Conservation (phyloP, 2,888 invertebrate species). For the Drosophila merina region DNA sequence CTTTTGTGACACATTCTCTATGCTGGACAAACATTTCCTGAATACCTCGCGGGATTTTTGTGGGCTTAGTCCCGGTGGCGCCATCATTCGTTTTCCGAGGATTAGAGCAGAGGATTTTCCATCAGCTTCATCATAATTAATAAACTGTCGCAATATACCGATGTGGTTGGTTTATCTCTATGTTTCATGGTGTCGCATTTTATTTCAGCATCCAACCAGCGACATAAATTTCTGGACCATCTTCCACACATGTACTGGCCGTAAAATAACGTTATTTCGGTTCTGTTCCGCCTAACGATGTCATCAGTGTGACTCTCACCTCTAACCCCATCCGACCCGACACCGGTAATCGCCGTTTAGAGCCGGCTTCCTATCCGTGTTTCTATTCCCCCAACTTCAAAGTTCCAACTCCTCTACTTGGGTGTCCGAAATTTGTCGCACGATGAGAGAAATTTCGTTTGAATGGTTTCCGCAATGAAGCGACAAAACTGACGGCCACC, state of each 20-base stretch:
- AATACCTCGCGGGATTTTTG: constrained; percentile 18
- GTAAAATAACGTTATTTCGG: constrained; percentile 66
- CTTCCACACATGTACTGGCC: constrained; percentile 61
- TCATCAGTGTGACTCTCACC: constrained; percentile 50
- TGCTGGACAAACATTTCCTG: constrained; percentile 20
- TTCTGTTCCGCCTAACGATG: constrained; percentile 58
- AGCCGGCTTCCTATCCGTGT: constrained; percentile 33
- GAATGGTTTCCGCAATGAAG: constrained; percentile 50
- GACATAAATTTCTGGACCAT: constrained; percentile 57
- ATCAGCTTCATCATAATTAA: constrained; percentile 67
- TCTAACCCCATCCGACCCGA: constrained; percentile 18
- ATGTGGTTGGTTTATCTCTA: constrained; percentile 9
- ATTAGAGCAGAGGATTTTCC: constrained; percentile 50
- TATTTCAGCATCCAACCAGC: constrained; percentile 49
- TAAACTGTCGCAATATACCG: constrained; percentile 46
- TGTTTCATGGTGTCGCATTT: constrained; percentile 44
- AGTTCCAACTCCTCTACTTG: constrained; percentile 56
- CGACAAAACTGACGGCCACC: constrained; percentile 29
- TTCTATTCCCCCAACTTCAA: background rate
- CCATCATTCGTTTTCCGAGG: constrained; percentile 64
- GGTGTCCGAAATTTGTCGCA: constrained; percentile 72
- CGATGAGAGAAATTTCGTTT: constrained; percentile 60
- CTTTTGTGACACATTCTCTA: constrained; percentile 1
- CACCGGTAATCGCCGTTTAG: constrained; percentile 67
- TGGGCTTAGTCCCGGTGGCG: constrained; percentile 63